Evolutionary conservation across 2,113 vertebrate species (phyloP), one percentile per base, ranked within the genome.

Genomic region (Gadus macrocephalus): DNA sequence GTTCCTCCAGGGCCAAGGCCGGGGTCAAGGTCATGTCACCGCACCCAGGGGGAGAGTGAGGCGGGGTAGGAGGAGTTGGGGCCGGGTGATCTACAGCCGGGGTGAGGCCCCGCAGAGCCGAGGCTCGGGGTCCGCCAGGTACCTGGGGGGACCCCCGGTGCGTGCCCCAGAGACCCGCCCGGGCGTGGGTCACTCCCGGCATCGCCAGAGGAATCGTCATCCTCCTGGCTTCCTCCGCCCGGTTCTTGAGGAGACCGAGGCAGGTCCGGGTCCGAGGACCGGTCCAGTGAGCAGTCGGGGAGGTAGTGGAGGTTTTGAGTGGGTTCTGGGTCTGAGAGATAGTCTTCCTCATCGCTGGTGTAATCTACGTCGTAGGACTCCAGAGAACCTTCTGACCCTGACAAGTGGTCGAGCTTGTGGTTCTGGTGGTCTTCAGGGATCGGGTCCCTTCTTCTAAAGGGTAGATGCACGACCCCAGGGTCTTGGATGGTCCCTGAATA

Each of bases 11-110:
- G 9, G 2, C 71, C 70, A 78, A 83, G 84, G 83, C 88, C 83
- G 85, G 76, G 81, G 80, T 78, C 53, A 91, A 85, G 90, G 93
- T 93, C 91, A 94, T 83, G 84, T 93, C 90, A 77, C 92, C 90
- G 65, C 73, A 88, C 65, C 79, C 78, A 58, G 81, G 17, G 69
- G 65, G 83, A 88, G 62, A 81, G 17, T 69, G 82, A 88, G 72
- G 76, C 86, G 65, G 83, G 87, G 62, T 84, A 83, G 31, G 84
- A 86, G 12, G 0, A 61, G 28, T 78, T 85, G 62, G 67, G 80
- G 3, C 56, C 72, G 64, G 1, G 58, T 55, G 80, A 75, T 35
- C 62, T 81, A 82, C 78, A 81, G 83, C 69, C 73, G 72, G 79
- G 75, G 31, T 7, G 55, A 17, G 55, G 0, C 55, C n/a, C 55